Base-by-base conservation (phyloP, 2,888 invertebrate species). In the Selenia dentaria region DNA sequence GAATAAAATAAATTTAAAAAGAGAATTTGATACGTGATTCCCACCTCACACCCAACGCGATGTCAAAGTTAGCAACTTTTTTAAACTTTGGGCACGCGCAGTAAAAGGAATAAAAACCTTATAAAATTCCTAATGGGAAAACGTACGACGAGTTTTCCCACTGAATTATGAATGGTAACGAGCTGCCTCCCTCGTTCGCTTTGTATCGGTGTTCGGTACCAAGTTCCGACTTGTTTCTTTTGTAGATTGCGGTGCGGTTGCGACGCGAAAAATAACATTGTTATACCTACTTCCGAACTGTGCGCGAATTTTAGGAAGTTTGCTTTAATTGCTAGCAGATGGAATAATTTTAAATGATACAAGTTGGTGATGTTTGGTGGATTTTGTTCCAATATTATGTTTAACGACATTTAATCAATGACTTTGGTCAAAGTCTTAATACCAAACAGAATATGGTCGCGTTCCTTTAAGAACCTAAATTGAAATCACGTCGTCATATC, bases 141-240 rank as follows among this genome's bases (percentile, higher is more conserved):
- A 90, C 88, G 89, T 89, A 87, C 84, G 71, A 71, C 70, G 85
- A 86, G 87, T 86, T 88, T 85, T 81, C 78, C 62, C 62, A 63
- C 72, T 89, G 88, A 89, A 89, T 90, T 88, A 89, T 90, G 89
- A 88, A 90, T 89, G 83, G 86, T 88, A 90, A 90, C 89, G 86
- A 89, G 85, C 74, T 70, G 45, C 53, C 45, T 42, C 68, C 77
- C 79, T 67, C 67, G 57, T 52, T 54, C 38, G 26, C 39, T 26
- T 28, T 38, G 28, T 40, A 39, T 33, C 28, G 12, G 36, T 43
- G 57, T 70, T 33, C 28, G 12, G 36, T 43, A 57, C 71, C 70
- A 78, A 87, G 79, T 87, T 85, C 59, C 57, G 54, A 71, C 73
- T 80, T 81, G 82, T 80, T 87, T 85, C 84, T 86, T 87, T 86